Evolutionary conservation across 2,797 vertebrate species (phyloP), one percentile per base, ranked within the genome.

Genomic region (Pelodytes ibericus): DNA sequence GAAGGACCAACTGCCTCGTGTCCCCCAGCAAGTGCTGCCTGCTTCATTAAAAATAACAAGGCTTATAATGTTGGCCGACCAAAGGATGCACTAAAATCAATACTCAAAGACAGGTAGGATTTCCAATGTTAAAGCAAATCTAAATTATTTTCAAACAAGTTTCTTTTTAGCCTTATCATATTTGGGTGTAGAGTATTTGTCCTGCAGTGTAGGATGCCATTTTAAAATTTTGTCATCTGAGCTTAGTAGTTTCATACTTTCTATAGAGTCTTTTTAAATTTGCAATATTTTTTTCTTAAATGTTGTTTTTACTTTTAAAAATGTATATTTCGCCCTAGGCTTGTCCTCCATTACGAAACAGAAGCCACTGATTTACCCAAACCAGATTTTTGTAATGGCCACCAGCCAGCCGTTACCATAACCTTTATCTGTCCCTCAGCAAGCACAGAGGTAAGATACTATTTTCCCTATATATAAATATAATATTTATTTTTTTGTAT

Each of bases 341-440:
- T 99, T 72, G 84, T 86, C 62, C 65, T 99, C 76, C 93, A 82
- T 49, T 99, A 99, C 4, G 87, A 89, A 60, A 86, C 61, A 36
- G 75, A 76, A 44, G 71, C 81, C 0, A 10, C 0, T 39, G 24
- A 39, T 39, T 53, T 58, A 0, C 58, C 79, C 0, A 36, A 75
- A 56, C 94, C 88, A 0, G 81, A 81, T 1, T 91, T 95, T 61
- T 99, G 97, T 81, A 82, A 88, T 0, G 92, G 82, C 2, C 95
- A 96, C 81, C 81, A 73, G 24, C 96, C 97, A 3, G 94, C 93
- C 0, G 95, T 98, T 80, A 96, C 89, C 0, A 86, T 99, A 81
- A 98, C 94, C 0, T 95, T 99, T 69, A 88, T 94, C 80, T 99
- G 97, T 81, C 97, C 97, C 0, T 96, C 95, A 0, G 89, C 89